Conservation (phyloP, 2,113 vertebrate genomes). For the Sinocyclocheilus anshuiensis region DNA sequence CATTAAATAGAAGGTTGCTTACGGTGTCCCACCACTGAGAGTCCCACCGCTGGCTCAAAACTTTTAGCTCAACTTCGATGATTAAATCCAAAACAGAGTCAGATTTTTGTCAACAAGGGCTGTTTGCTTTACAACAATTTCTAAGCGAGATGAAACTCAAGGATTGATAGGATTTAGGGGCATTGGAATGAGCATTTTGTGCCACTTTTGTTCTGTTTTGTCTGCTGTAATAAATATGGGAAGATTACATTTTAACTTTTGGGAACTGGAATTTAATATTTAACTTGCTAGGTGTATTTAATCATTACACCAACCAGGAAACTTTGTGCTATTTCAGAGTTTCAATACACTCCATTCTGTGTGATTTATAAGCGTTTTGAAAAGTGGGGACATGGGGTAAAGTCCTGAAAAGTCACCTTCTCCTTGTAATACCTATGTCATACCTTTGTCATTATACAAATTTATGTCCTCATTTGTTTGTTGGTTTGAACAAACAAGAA, state of each 20-base stretch:
- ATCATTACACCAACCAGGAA: no score
- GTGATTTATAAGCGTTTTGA: no score
- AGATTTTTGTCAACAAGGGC: constrained; percentile 3
- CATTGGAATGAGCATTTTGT: background rate
- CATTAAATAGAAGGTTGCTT: background rate
- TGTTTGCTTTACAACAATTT: background rate
- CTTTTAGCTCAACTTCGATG: background rate
- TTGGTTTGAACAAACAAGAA: no score
- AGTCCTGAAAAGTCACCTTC: no score
- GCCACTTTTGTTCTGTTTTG: background rate
- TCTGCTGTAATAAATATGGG: background rate
- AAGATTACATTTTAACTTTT: background rate
- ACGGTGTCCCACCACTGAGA: background rate
- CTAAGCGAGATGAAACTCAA: background rate
- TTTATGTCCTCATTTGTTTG: no score
- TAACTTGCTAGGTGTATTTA: background rate
- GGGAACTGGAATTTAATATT: background rate
- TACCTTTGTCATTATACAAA: no score
- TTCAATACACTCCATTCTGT: no score
- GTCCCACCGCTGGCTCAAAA: background rate
- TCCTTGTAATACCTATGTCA: no score
- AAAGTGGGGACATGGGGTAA: no score
- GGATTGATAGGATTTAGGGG: background rate
- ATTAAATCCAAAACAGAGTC: background rate
- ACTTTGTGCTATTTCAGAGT: no score